Percentiles rank a stretch among this genome's conserved stretches.
These are phyloP conservation scores for Drosophila novamexicana DNA, from an alignment of 1,140 invertebrate species.

Conservation along the genomic window DNA sequence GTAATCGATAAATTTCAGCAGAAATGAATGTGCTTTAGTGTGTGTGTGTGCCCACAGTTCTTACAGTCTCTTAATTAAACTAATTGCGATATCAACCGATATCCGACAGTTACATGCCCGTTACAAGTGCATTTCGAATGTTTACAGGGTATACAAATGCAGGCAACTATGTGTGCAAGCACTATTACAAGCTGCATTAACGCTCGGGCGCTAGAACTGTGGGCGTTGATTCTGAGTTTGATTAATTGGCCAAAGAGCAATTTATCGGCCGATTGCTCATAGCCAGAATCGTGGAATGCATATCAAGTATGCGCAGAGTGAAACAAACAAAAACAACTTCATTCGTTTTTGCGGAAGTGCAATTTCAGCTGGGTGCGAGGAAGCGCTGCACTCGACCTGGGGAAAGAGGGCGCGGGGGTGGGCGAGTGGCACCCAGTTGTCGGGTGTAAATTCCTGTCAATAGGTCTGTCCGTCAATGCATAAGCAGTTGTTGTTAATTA, in stretches of 20 bases:
- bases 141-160: constrained; percentile 20
- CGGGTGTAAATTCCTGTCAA: neutral
- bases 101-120: too few species aligned
- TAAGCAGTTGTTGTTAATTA: constrained; percentile 11
- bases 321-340: neutral
- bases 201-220: neutral
- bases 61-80: too few species aligned
- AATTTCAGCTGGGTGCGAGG: neutral
- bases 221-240: constrained; percentile 49
- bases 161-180: neutral
- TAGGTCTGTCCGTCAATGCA: constrained; percentile 8
- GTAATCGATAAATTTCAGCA: neutral
- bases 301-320: constrained; percentile 27
- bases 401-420: neutral
- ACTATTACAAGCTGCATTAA: constrained; percentile 4
- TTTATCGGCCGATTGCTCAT: constrained; percentile 48
- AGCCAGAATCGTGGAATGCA: constrained; percentile 45
- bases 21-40: neutral
- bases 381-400: neutral
- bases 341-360: constrained; percentile 48
- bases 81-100: too few species aligned
- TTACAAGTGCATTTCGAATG: neutral
- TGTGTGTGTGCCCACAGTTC: too few species aligned
- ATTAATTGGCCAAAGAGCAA: constrained; percentile 59
- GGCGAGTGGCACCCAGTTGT: neutral